Percentiles rank a stretch among this genome's conserved stretches.
phyloP scores from a whole-genome alignment of 2,113 vertebrate species.

The Pandion haliaetus region DNA sequence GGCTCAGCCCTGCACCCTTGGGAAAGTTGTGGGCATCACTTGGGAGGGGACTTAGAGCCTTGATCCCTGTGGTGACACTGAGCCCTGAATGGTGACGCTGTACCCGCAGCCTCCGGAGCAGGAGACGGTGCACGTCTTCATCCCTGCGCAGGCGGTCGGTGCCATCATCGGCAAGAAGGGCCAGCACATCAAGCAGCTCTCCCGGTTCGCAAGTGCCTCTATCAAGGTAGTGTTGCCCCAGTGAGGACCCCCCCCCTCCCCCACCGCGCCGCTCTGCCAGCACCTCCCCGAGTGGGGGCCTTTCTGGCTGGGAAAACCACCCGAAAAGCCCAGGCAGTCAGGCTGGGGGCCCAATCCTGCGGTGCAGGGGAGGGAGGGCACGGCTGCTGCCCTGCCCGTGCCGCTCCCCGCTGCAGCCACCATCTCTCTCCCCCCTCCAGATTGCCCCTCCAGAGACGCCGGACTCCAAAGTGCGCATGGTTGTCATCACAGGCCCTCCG shows the following conservation, averaged over 20 bases:
- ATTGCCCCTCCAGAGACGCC: constrained; percentile 91
- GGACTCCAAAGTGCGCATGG: constrained; percentile 93
- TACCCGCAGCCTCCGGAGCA: constrained; percentile 83
- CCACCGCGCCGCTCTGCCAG: background rate
- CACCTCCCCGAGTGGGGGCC: accelerated
- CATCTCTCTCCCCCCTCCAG: constrained; percentile 52
- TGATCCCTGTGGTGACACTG: background rate
- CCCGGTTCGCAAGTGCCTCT: constrained; percentile 92
- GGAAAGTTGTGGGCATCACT: background rate
- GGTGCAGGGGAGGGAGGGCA: background rate
- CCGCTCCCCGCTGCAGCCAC: accelerated
- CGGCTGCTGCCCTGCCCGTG: background rate
- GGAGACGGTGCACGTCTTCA: constrained; percentile 94
- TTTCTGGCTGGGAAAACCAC: background rate
- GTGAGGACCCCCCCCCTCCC: too few relatives aligned
- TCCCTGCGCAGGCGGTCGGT: constrained; percentile 92
- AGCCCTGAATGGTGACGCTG: background rate
- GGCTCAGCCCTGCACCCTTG: background rate
- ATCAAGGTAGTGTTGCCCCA: constrained; percentile 82
- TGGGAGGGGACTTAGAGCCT: too few relatives aligned
- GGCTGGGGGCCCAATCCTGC: background rate
- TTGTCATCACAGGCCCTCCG: constrained; percentile 92
- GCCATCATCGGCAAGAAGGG: constrained; percentile 98
- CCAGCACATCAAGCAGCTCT: constrained; percentile 96
- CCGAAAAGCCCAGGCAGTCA: accelerated